Evolutionary conservation across 30 jellyfish, hydroid and myxozoan species (phyloP).

Genomic region (Haliclystus octoradiatus): DNA sequence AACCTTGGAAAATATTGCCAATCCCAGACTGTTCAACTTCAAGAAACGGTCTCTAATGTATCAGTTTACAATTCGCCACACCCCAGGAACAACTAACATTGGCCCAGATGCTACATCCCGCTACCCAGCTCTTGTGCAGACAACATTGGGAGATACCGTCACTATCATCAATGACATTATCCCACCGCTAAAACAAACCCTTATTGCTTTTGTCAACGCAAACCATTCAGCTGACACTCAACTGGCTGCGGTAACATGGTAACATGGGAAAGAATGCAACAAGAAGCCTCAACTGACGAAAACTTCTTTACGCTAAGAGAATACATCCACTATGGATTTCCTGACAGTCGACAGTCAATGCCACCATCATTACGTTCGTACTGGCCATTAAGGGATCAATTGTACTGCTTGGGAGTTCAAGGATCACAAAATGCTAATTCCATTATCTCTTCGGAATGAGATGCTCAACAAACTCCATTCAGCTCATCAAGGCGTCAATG

Average conservation of each 20-base stretch:
- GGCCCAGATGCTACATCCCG: background rate
- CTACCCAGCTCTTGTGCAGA: background rate
- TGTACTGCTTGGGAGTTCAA: background rate
- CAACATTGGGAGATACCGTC: background rate
- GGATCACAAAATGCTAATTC: background rate
- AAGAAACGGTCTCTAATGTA: background rate
- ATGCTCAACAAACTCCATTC: conserved; percentile 5
- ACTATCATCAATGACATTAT: too few relatives aligned
- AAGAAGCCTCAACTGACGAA: conserved; percentile 3
- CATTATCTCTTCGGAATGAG: conserved; percentile 5
- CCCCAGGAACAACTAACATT: background rate
- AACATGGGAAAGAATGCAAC: conserved; percentile 3
- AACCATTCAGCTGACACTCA: background rate
- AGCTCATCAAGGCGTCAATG: conserved; percentile 14
- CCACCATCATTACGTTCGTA: conserved; percentile 2
- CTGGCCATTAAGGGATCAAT: conserved; percentile 20
- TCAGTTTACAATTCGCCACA: background rate
- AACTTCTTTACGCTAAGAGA: background rate
- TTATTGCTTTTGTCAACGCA: too few relatives aligned
- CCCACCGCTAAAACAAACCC: too few relatives aligned
- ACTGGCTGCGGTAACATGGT: background rate
- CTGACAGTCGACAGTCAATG: background rate
- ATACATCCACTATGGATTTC: conserved; percentile 17
- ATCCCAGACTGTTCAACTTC: background rate
- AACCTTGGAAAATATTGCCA: background rate